A percentile compares a stretch with the other conserved stretches of the same genome.
Conservation (phyloP, 2,888 invertebrate species). For the Himalopsyche anomala region DNA sequence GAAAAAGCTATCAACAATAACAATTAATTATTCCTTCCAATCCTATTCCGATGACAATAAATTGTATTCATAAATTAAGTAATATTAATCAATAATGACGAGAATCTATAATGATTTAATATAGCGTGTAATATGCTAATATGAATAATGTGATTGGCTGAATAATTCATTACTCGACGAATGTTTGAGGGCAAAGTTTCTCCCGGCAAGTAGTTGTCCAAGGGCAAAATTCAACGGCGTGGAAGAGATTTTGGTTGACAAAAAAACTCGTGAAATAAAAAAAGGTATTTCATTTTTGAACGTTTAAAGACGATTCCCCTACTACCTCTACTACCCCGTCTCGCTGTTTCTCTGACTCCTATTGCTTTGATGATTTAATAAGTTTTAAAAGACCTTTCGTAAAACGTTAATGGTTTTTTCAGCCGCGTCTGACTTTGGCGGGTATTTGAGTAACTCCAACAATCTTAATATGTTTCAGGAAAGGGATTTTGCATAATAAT, state of each 20-base stretch:
- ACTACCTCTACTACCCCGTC: not conserved
- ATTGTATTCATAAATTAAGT: no score
- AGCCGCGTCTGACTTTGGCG: constrained; percentile 37
- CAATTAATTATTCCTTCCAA: no score
- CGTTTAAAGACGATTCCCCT: constrained; percentile 9
- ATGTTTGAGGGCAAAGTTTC: not conserved
- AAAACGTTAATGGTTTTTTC: constrained; percentile 40
- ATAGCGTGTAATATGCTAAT: not conserved
- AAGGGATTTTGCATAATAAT: constrained; percentile 38
- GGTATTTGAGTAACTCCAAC: constrained; percentile 35
- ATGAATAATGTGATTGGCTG: not conserved
- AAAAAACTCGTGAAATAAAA: constrained; percentile 36
- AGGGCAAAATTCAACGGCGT: not conserved
- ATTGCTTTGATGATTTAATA: constrained; percentile 28
- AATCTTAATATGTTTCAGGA: constrained; percentile 42
- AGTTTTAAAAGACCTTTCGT: constrained; percentile 42
- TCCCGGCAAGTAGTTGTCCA: not conserved
- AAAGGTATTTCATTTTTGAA: constrained; percentile 39
- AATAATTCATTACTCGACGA: not conserved
- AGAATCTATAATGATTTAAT: no score
- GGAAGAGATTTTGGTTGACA: constrained; percentile 31
- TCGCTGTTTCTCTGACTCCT: not conserved
- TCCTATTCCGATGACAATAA: no score
- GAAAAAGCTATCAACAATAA: no score
- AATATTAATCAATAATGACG: no score